Evolutionary conservation across 1,140 invertebrate species (phyloP).

Genomic region (Rhopalosiphum maidis): DNA sequence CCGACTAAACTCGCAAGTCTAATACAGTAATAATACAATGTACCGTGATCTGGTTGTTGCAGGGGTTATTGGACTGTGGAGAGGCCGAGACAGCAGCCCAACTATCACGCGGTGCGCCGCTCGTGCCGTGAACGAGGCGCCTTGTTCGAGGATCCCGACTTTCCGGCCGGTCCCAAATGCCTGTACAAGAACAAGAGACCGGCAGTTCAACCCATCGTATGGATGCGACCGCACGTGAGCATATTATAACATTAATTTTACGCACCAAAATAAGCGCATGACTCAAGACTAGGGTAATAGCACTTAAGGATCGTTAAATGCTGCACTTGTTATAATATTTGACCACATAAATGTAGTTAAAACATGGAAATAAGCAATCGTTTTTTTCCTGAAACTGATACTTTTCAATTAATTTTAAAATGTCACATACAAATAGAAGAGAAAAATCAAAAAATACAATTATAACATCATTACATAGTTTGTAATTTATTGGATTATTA

Average conservation of each 20-base stretch:
- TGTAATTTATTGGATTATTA: no score
- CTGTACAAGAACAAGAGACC: slow-evolving; percentile 70
- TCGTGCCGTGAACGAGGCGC: slow-evolving; percentile 68
- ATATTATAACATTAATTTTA: neutral
- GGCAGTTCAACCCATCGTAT: slow-evolving; percentile 67
- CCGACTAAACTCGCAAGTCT: no score
- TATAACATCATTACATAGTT: no score
- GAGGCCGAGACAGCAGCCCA: slow-evolving; percentile 64
- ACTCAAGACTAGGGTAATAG: neutral
- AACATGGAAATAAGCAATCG: no score
- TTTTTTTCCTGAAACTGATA: no score
- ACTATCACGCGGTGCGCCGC: slow-evolving; percentile 67
- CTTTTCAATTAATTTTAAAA: no score
- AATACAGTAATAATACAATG: no score
- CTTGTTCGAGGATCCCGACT: slow-evolving; percentile 75
- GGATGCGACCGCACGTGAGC: slow-evolving; percentile 71
- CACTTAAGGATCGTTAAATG: neutral
- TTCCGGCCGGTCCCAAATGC: slow-evolving; percentile 67
- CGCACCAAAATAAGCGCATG: neutral
- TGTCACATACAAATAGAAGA: no score
- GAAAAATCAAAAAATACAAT: no score
- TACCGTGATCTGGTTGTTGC: slow-evolving; percentile 43
- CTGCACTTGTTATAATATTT: neutral
- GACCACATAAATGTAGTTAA: no score
- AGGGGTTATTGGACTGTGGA: slow-evolving; percentile 70